Base-by-base conservation (phyloP, 2,888 invertebrate species). In the Steinernema scapterisci region DNA sequence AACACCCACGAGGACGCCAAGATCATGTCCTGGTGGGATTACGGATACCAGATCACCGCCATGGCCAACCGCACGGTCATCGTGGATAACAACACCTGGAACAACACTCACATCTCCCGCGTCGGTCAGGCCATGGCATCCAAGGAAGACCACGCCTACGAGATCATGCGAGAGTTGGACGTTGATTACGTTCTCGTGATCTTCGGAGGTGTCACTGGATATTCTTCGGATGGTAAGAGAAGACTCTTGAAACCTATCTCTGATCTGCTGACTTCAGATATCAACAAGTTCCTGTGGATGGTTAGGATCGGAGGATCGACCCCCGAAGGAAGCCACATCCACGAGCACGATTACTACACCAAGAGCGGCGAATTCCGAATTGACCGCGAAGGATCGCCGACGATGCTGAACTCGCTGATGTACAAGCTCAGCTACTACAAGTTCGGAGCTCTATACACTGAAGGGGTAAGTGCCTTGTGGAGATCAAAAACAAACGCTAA, bases 21-120 rank as follows among this genome's bases (percentile, higher is more conserved):
- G 88, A 93, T 99, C 75, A 97, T 99, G 97, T 96, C 96, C 0
- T 99, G 97, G 97, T 99, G 97, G 96, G 96, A 97, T 91, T 99
- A 97, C 89, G 97, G 97, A 0, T 97, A 97, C 89, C 90, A 90
- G 90, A 97, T 97, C 90, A 97, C 97, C 0, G 96, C 97, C 0
- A 97, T 99, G 97, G 97, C 97, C 19, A 97, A 97, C 90, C 91
- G 96, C 54, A 97, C 97, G 0, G 95, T 97, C 83, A 91, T 97
- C 82, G 97, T 99, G 73, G 97, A 97, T 88, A 99, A 99, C 89
- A 97, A 99, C 88, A 99, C 97, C 0, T 99, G 97, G 97, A 99
- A 97, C 89, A 99, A 99, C 89, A 97, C 97, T 16, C 97, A 97
- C 89, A 97, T 97, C 86, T 97, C 95, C 9, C 91, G 11, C 80